A percentile compares a stretch with the other conserved stretches of the same genome.
phyloP scores from a whole-genome alignment of 2,113 vertebrate genomes.

The Mugil cephalus region DNA sequence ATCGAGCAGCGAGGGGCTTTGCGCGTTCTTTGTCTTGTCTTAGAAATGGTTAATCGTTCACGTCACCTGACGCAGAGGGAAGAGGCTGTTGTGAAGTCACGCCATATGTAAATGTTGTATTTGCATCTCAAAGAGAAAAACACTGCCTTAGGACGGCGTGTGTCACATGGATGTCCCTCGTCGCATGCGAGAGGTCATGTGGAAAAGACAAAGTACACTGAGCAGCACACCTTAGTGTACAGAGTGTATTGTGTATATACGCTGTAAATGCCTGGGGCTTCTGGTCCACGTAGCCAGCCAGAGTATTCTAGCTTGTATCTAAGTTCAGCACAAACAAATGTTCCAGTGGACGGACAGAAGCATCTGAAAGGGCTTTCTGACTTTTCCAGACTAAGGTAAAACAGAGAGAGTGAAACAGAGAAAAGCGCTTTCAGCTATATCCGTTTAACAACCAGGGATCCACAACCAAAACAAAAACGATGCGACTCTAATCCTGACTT shows the following conservation, averaged over 20 bases:
- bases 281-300: constrained; percentile 32
- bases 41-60: neutral
- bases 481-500: constrained; percentile 42
- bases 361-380: constrained; percentile 49
- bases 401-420: constrained; percentile 38
- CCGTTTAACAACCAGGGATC: constrained; percentile 39
- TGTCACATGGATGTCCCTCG: constrained; percentile 1
- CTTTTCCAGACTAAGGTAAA: constrained; percentile 69
- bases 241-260: constrained; percentile 12
- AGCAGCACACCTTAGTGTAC: constrained; percentile 16
- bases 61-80: neutral
- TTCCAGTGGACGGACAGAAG: constrained; percentile 43
- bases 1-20: no score
- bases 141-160: neutral
- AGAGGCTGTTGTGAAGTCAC: neutral
- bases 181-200: constrained; percentile 16
- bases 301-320: constrained; percentile 64
- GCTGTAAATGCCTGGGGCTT: constrained; percentile 13
- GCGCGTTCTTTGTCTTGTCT: no score
- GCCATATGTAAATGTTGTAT: neutral
- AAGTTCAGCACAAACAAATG: constrained; percentile 40
- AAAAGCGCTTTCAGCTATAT: constrained; percentile 52
- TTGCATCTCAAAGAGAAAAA: constrained; percentile 21
- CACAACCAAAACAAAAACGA: constrained; percentile 57
- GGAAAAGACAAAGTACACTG: constrained; percentile 36